These are phyloP conservation scores for Lethrus apterus DNA, from an alignment of 1,140 invertebrate genomes.

Conservation along the genomic window DNA sequence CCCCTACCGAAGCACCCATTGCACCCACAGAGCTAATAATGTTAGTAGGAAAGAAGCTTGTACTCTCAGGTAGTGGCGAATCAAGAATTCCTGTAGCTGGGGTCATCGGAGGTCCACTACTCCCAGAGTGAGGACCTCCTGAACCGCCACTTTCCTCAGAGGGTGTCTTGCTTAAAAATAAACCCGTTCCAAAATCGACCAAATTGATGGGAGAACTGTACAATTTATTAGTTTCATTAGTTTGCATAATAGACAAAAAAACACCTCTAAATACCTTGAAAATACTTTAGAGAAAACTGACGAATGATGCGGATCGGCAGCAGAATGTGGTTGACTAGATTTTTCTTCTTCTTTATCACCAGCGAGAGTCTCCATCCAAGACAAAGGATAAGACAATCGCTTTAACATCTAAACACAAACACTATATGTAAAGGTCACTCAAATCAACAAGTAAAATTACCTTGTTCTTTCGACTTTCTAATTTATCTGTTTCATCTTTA, in stretches of 20 bases:
- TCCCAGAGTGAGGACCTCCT: constrained; percentile 34
- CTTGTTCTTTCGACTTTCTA: constrained; percentile 57
- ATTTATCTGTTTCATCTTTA: constrained; percentile 47
- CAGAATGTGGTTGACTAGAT: constrained; percentile 53
- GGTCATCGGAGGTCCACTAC: constrained; percentile 43
- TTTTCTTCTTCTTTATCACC: constrained; percentile 58
- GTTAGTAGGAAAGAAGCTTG: constrained; percentile 38
- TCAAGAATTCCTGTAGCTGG: constrained; percentile 37
- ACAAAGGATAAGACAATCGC: constrained; percentile 81
- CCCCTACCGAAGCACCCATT: constrained; percentile 32
- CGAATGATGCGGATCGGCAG: constrained; percentile 59
- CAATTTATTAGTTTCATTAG: background rate
- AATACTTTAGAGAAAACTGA: constrained; percentile 84
- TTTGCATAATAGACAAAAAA: background rate
- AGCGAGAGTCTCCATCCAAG: constrained; percentile 83
- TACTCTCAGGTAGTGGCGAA: constrained; percentile 24
- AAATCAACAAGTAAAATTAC: constrained; percentile 33
- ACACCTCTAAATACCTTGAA: constrained; percentile 56
- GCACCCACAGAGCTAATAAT: constrained; percentile 39
- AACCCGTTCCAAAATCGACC: constrained; percentile 79
- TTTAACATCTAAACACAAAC: constrained; percentile 70
- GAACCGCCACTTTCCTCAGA: constrained; percentile 67
- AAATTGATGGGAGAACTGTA: constrained; percentile 79
- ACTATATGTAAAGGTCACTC: background rate
- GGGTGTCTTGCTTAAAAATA: constrained; percentile 77